Evolutionary conservation across 2,113 vertebrate genomes (phyloP).

Genomic region (Willisornis vidua): DNA sequence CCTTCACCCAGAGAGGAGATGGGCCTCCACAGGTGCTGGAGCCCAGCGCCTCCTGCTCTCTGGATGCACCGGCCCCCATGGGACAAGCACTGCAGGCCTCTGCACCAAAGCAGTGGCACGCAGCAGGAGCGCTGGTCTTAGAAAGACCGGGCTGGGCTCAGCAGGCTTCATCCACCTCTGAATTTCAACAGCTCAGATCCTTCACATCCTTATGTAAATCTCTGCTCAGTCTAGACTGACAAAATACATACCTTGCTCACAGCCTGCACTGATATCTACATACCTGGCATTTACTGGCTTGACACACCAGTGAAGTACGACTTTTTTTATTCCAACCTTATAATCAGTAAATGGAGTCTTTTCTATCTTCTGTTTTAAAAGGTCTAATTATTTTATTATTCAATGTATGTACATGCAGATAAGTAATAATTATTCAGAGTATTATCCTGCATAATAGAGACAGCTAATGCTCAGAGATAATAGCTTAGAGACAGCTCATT

Average conservation of each 20-base stretch:
- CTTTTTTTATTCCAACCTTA: conserved; percentile 35
- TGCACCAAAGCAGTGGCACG: accelerated
- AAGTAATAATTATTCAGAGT: conserved; percentile 63
- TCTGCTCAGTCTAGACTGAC: not conserved
- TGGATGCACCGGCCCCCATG: not conserved
- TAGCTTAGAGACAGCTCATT: conserved; percentile 51
- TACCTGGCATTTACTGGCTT: not conserved
- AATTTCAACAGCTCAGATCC: not conserved
- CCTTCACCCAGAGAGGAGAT: not conserved
- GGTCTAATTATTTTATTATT: conserved; percentile 71
- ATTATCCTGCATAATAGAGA: conserved; percentile 46
- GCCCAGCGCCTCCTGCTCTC: accelerated
- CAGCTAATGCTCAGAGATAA: conserved; percentile 51
- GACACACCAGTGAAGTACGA: conserved; percentile 33
- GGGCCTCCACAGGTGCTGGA: not conserved
- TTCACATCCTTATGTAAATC: not conserved
- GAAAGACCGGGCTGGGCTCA: not conserved
- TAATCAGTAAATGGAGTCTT: conserved; percentile 47
- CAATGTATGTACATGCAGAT: conserved; percentile 49
- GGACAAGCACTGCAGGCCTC: not conserved
- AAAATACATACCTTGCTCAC: not conserved
- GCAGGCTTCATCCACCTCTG: not conserved
- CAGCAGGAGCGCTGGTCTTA: not conserved
- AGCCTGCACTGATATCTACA: not conserved
- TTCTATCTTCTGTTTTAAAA: conserved; percentile 34